A percentile compares a stretch with the other conserved stretches of the same genome.
Conservation (phyloP, 2,888 invertebrate genomes). For the Hyppa rectilinea region DNA sequence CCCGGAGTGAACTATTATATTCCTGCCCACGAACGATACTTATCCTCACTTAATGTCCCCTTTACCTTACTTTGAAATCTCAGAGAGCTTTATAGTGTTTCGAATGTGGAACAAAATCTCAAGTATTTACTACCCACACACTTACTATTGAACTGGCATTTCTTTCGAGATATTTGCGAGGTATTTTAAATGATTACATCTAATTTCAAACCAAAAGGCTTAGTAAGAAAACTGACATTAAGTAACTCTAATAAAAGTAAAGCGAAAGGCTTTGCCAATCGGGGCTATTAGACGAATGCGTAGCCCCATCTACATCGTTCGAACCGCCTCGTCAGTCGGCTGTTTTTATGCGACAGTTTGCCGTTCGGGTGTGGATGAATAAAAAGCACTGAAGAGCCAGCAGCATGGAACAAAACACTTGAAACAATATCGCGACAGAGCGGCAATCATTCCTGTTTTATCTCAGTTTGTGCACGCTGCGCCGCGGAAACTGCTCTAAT, state of each 20-base stretch:
- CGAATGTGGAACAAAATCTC: conserved; percentile 59
- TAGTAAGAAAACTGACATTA: neutral
- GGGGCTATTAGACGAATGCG: conserved; percentile 16
- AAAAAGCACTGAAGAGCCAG: conserved; percentile 80
- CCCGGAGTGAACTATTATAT: conserved; percentile 80
- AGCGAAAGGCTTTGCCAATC: conserved; percentile 11
- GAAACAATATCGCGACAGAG: conserved; percentile 88
- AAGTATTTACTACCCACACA: conserved; percentile 38
- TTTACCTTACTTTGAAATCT: conserved; percentile 71
- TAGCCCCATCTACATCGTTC: conserved; percentile 65
- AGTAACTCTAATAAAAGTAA: conserved; percentile 7
- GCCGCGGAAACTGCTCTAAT: conserved; percentile 87
- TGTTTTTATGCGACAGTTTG: conserved; percentile 76
- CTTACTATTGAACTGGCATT: neutral
- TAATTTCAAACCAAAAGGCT: conserved; percentile 3
- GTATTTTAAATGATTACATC: neutral
- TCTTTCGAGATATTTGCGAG: neutral
- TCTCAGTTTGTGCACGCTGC: conserved; percentile 88
- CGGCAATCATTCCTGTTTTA: conserved; percentile 90
- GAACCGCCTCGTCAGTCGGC: conserved; percentile 71
- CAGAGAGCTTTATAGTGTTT: conserved; percentile 63
- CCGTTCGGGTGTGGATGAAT: conserved; percentile 80
- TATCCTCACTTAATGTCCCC: conserved; percentile 78
- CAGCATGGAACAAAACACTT: conserved; percentile 87
- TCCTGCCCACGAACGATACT: conserved; percentile 78